Conservation (phyloP, 2,888 invertebrate genomes). For the Spodoptera exigua region DNA sequence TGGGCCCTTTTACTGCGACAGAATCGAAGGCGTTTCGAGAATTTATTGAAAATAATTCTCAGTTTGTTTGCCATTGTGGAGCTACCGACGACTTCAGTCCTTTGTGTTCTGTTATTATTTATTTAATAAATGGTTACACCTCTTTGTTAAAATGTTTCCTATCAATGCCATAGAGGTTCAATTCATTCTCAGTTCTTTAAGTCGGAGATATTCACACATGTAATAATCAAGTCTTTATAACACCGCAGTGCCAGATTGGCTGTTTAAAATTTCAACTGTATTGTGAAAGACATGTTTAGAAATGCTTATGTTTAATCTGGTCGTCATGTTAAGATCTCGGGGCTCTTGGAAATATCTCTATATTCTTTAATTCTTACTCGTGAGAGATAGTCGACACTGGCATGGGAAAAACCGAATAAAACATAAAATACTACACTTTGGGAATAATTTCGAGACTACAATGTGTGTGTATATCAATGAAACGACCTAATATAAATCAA, state of each 20-base stretch:
- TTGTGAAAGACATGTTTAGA: slow-evolving; percentile 5
- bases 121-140: slow-evolving; percentile 84
- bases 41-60: slow-evolving; percentile 87
- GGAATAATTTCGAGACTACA: no score
- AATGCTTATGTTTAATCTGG: slow-evolving; percentile 11
- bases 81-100: slow-evolving; percentile 77
- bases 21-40: slow-evolving; percentile 85
- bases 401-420: no score
- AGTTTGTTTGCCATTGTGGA: slow-evolving; percentile 86
- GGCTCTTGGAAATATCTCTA: no score
- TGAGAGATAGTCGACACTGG: no score
- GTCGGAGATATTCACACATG: slow-evolving; percentile 53
- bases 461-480: no score
- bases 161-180: slow-evolving; percentile 74
- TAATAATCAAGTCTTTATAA: slow-evolving; percentile 53
- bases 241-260: slow-evolving; percentile 18
- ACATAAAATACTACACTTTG: no score
- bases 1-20: slow-evolving; percentile 72
- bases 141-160: slow-evolving; percentile 78
- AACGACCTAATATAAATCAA: no score
- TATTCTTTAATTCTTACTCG: no score
- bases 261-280: slow-evolving; percentile 1
- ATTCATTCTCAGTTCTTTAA: slow-evolving; percentile 56
- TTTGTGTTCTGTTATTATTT: slow-evolving; percentile 85
- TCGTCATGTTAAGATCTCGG: background rate